phyloP scores from a whole-genome alignment of 2,797 vertebrate genomes.

The Brachyrhaphis roseni region DNA sequence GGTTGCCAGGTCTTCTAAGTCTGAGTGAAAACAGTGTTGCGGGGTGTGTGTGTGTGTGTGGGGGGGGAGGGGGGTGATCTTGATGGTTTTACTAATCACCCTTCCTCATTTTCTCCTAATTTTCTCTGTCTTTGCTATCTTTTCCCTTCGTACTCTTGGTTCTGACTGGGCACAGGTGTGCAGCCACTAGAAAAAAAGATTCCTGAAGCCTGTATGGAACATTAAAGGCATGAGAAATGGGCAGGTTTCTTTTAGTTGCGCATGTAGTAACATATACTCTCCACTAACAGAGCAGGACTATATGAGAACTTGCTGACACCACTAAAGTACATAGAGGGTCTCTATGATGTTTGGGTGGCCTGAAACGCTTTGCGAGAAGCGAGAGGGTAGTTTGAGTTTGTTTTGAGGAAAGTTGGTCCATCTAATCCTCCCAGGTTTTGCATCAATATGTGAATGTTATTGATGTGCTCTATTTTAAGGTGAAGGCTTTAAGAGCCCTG shows the following conservation, averaged over 20 bases:
- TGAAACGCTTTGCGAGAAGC: slow-evolving; percentile 39
- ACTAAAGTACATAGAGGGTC: slow-evolving; percentile 37
- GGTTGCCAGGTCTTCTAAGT: slow-evolving; percentile 44
- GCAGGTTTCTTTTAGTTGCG: too few relatives aligned
- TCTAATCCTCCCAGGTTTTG: slow-evolving; percentile 69
- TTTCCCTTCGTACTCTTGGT: slow-evolving; percentile 20
- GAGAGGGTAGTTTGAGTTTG: slow-evolving; percentile 55
- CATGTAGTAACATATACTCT: neutral
- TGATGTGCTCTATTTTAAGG: slow-evolving; percentile 77
- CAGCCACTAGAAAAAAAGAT: slow-evolving; percentile 10
- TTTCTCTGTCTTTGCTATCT: slow-evolving; percentile 14
- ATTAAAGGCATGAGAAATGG: neutral
- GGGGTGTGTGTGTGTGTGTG: slow-evolving; percentile 1
- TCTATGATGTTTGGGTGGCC: slow-evolving; percentile 74
- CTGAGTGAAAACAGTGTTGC: slow-evolving; percentile 41
- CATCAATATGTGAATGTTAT: slow-evolving; percentile 73
- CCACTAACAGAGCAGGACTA: slow-evolving; percentile 26
- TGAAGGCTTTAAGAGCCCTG: slow-evolving; percentile 54
- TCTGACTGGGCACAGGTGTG: slow-evolving; percentile 31
- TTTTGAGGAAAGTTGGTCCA: slow-evolving; percentile 63
- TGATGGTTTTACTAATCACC: slow-evolving; percentile 4
- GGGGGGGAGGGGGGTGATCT: neutral
- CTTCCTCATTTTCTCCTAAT: neutral
- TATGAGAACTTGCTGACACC: slow-evolving; percentile 60
- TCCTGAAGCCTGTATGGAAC: slow-evolving; percentile 10